Conservation (phyloP, 53 echinoderm and acorn worm species). For the Paelopatides confundens region DNA sequence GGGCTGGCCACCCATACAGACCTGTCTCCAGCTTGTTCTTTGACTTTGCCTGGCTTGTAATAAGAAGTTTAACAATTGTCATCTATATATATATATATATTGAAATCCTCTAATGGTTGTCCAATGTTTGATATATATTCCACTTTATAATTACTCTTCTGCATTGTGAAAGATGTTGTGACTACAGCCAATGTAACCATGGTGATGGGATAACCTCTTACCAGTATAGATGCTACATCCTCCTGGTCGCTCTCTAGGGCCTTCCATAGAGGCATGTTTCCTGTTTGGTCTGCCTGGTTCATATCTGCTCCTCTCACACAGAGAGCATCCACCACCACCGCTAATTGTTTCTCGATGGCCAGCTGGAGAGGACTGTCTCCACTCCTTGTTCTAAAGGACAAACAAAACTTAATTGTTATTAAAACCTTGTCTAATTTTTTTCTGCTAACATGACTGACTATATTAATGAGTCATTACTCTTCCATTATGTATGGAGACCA, state of each 20-base stretch:
- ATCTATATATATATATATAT: no score
- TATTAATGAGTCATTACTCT: no score
- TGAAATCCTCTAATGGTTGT: no score
- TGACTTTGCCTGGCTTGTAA: no score
- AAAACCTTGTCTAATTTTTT: no score
- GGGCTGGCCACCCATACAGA: no score
- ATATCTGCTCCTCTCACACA: slow-evolving; percentile 98
- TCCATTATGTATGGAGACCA: no score
- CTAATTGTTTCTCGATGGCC: slow-evolving; percentile 85
- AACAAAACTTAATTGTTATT: not conserved
- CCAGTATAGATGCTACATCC: slow-evolving; percentile 96
- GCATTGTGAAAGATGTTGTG: not conserved
- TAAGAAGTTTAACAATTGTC: no score
- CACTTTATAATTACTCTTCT: no score
- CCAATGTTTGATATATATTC: no score
- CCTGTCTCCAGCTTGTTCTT: no score
- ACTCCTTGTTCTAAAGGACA: slow-evolving; percentile 68
- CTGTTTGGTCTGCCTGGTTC: slow-evolving; percentile 91
- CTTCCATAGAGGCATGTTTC: slow-evolving; percentile 92
- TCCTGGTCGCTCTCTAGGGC: slow-evolving; percentile 95
- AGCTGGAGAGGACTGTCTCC: slow-evolving; percentile 92
- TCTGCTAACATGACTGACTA: no score
- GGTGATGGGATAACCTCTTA: slow-evolving; percentile 42
- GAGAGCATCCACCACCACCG: slow-evolving; percentile 96
- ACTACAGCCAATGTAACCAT: not conserved